Evolutionary conservation across 1,140 invertebrate species (phyloP).

Genomic region (Eriosoma lanigerum): DNA sequence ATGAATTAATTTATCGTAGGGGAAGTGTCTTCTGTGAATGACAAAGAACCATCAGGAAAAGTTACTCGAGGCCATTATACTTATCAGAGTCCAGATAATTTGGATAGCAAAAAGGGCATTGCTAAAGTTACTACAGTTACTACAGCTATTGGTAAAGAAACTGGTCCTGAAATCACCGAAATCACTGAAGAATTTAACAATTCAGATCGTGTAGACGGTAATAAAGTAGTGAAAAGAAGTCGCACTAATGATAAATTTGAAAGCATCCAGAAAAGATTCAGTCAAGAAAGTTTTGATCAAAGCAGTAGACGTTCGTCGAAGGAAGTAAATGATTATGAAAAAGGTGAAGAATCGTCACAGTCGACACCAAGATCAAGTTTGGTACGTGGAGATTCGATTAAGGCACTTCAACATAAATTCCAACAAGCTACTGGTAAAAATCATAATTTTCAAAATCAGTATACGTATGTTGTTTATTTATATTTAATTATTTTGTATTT

Average conservation of each 20-base stretch:
- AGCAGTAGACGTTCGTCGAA: conserved; percentile 18
- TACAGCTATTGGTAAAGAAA: conserved; percentile 43
- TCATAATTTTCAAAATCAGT: background rate
- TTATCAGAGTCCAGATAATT: conserved; percentile 55
- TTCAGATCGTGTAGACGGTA: background rate
- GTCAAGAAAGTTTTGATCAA: conserved; percentile 37
- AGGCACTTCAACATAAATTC: conserved; percentile 72
- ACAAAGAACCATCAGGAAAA: conserved; percentile 66
- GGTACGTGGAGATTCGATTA: conserved; percentile 65
- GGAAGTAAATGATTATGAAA: conserved; percentile 12
- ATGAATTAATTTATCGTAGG: conserved; percentile 59
- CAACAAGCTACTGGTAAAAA: conserved; percentile 66
- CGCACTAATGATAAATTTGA: conserved; percentile 41
- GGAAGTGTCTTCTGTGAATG: conserved; percentile 69
- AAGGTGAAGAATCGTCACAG: conserved; percentile 28
- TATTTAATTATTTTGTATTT: conserved; percentile 42
- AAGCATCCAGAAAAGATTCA: conserved; percentile 42
- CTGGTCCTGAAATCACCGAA: conserved; percentile 35
- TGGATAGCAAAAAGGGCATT: conserved; percentile 44
- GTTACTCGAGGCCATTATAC: conserved; percentile 67
- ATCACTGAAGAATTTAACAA: conserved; percentile 4
- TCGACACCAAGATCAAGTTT: conserved; percentile 53
- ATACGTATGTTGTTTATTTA: background rate
- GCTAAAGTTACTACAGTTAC: conserved; percentile 54
- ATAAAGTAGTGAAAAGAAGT: conserved; percentile 40